Evolutionary conservation across 2,797 vertebrate species (phyloP).

Genomic region (Ambastaia sidthimunki): DNA sequence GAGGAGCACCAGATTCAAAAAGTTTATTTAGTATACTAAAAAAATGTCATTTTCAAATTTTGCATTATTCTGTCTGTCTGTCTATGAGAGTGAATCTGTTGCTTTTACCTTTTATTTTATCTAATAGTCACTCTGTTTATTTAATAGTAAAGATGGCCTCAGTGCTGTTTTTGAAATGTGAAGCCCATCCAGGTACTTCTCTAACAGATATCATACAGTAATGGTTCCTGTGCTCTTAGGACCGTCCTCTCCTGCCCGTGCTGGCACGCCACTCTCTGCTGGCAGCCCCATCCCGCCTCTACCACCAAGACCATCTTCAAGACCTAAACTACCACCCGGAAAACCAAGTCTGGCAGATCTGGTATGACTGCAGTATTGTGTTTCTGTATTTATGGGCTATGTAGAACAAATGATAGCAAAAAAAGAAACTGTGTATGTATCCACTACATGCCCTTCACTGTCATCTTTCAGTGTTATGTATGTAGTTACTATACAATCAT

Average conservation of each 20-base stretch:
- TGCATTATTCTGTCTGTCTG: not conserved
- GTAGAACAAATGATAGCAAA: no score
- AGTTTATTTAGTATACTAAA: no score
- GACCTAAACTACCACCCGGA: slow-evolving; percentile 92
- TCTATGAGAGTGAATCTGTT: not conserved
- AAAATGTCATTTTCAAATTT: no score
- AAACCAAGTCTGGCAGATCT: slow-evolving; percentile 87
- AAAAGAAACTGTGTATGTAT: not conserved
- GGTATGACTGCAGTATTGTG: slow-evolving; percentile 76
- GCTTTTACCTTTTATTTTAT: not conserved
- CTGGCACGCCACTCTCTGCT: slow-evolving; percentile 84
- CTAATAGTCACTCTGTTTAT: no score
- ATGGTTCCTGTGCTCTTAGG: slow-evolving; percentile 73
- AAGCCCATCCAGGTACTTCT: not conserved
- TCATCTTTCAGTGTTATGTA: not conserved
- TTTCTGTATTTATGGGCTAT: not conserved
- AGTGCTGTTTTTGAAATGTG: not conserved
- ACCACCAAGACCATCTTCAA: slow-evolving; percentile 88
- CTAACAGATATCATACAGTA: not conserved
- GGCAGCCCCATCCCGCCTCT: slow-evolving; percentile 89
- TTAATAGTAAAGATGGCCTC: not conserved
- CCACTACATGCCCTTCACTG: not conserved
- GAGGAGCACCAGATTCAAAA: no score
- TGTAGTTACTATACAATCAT: not conserved
- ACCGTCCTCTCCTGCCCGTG: slow-evolving; percentile 90